Percentiles rank a stretch among this genome's conserved stretches.
Conservation (phyloP, 1,140 invertebrate species). For the Geopemphigus sp. region DNA sequence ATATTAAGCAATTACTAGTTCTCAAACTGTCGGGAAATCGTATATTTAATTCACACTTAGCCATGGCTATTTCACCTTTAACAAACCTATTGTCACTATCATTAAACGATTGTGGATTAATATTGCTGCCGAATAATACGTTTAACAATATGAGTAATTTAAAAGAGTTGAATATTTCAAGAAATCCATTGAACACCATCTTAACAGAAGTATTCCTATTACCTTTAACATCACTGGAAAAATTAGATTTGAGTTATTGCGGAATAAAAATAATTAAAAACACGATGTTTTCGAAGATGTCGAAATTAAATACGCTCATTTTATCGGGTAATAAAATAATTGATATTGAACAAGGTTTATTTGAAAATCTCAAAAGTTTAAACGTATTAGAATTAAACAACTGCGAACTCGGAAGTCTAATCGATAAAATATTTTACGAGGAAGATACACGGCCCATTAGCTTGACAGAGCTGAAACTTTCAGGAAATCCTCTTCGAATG, state of each 20-base stretch:
- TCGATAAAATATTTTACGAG: conserved; percentile 69
- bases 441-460: conserved; percentile 62
- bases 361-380: conserved; percentile 66
- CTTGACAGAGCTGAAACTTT: conserved; percentile 66
- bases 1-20: conserved; percentile 66
- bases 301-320: conserved; percentile 64
- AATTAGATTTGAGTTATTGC: conserved; percentile 72
- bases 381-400: conserved; percentile 67
- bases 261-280: conserved; percentile 65
- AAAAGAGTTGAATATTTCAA: conserved; percentile 66
- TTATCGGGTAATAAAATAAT: conserved; percentile 68
- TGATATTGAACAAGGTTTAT: conserved; percentile 66
- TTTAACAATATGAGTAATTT: conserved; percentile 64
- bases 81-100: conserved; percentile 66
- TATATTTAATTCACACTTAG: conserved; percentile 64
- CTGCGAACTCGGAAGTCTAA: conserved; percentile 63
- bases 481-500: conserved; percentile 67
- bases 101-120: conserved; percentile 66
- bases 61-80: conserved; percentile 65
- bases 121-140: conserved; percentile 63
- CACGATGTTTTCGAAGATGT: conserved; percentile 69
- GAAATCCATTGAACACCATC: conserved; percentile 68
- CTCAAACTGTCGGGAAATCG: conserved; percentile 68
- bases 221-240: conserved; percentile 65
- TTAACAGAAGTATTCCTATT: conserved; percentile 64